These are phyloP conservation scores for Yponomeuta cagnagella DNA, from an alignment of 2,888 invertebrate genomes.

Conservation along the genomic window DNA sequence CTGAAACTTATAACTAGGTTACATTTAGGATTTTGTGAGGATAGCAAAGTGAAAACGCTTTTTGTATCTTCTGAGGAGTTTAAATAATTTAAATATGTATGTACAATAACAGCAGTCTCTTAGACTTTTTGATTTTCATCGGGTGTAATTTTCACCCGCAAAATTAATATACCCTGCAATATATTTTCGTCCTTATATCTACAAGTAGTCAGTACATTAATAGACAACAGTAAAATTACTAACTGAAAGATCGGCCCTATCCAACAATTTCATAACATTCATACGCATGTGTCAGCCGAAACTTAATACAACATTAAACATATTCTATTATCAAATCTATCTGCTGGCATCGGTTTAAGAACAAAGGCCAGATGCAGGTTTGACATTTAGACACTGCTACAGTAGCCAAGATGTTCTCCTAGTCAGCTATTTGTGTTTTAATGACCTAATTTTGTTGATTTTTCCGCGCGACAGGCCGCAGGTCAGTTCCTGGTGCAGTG, in stretches of 20 bases:
- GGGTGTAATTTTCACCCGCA: too few species aligned
- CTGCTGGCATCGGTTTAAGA: slow-evolving; percentile 12
- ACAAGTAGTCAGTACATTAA: too few species aligned
- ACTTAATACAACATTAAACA: background rate
- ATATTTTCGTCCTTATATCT: too few species aligned
- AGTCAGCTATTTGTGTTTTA: slow-evolving; percentile 14
- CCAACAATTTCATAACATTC: background rate
- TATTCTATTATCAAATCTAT: slow-evolving; percentile 9
- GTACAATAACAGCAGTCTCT: too few species aligned
- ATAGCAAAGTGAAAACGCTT: too few species aligned
- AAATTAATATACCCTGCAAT: too few species aligned
- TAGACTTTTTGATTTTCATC: too few species aligned
- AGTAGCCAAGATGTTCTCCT: slow-evolving; percentile 11
- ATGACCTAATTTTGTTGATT: slow-evolving; percentile 16
- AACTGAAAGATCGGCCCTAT: background rate
- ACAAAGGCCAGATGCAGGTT: slow-evolving; percentile 16
- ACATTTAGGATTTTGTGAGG: too few species aligned
- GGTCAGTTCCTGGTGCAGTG: background rate
- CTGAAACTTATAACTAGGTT: background rate
- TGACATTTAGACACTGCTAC: slow-evolving; percentile 17
- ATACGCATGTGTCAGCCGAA: background rate
- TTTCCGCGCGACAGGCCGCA: background rate
- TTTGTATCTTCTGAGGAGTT: too few species aligned
- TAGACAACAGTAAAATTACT: background rate
- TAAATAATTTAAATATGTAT: too few species aligned